Conservation (phyloP, 2,888 invertebrate genomes). For the Acanthosoma haemorrhoidale region DNA sequence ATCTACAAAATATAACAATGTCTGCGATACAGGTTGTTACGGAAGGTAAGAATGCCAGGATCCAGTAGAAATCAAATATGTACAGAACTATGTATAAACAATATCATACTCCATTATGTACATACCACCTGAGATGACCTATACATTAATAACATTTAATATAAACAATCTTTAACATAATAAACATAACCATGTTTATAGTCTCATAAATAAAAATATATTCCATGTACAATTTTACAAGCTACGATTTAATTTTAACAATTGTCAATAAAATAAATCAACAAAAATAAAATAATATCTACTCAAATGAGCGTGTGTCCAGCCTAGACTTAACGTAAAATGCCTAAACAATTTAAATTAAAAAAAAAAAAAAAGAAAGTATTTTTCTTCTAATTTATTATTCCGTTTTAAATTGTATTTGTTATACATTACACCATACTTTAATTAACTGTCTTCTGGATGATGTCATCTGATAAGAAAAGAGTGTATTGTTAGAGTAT, state of each 20-base stretch:
- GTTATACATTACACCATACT: too few species aligned
- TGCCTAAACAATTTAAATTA: not conserved
- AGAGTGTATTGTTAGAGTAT: too few species aligned
- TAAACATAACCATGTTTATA: not conserved
- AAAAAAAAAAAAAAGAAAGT: not conserved
- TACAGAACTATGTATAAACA: conserved; percentile 23
- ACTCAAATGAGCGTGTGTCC: not conserved
- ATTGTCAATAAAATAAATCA: not conserved
- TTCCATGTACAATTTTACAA: conserved; percentile 11
- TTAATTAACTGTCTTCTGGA: too few species aligned
- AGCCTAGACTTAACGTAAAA: not conserved
- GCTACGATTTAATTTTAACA: not conserved
- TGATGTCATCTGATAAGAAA: too few species aligned
- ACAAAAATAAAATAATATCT: not conserved
- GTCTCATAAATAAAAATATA: conserved; percentile 7
- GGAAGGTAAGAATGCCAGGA: conserved; percentile 4
- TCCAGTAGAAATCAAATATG: conserved; percentile 13
- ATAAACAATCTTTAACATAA: conserved; percentile 17
- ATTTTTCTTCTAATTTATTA: not conserved
- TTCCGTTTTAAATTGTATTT: too few species aligned
- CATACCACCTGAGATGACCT: conserved; percentile 25
- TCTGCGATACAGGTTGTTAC: conserved; percentile 6
- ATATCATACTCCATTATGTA: conserved; percentile 13
- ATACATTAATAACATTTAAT: conserved; percentile 15
- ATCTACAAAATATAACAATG: conserved; percentile 29